A percentile compares a stretch with the other conserved stretches of the same genome.
phyloP scores from a whole-genome alignment of 2,113 vertebrate species.

The Entosphenus tridentatus region DNA sequence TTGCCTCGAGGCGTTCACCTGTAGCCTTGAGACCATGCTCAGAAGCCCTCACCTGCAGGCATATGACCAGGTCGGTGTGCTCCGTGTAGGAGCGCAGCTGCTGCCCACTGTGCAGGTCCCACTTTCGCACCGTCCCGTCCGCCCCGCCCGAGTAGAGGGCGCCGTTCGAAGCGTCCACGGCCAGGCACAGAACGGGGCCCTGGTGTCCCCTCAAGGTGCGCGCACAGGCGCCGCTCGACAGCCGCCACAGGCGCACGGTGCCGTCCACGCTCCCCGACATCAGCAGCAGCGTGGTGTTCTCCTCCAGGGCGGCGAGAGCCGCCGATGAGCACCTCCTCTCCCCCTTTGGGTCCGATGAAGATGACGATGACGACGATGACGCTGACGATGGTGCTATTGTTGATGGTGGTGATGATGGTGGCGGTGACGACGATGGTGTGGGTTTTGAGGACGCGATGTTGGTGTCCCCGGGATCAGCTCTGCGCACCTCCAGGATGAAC shows the following conservation, averaged over 20 bases:
- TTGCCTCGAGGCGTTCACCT: too few species aligned
- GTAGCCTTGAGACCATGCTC: too few species aligned
- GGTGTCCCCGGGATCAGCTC: too few species aligned
- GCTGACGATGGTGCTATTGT: conserved; percentile 7
- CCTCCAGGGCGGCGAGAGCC: conserved; percentile 9
- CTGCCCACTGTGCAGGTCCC: conserved; percentile 38
- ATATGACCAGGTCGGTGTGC: conserved; percentile 40
- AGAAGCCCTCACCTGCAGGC: conserved; percentile 30
- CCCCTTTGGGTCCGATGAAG: too few species aligned
- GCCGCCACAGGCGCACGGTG: conserved; percentile 41
- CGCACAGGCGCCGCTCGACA: conserved; percentile 30
- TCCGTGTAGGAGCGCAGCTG: conserved; percentile 33
- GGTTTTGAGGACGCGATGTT: too few species aligned
- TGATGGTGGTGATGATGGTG: too few species aligned
- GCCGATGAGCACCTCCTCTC: too few species aligned
- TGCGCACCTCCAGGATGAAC: conserved; percentile 16
- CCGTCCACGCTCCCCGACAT: conserved; percentile 41
- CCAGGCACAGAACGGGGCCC: conserved; percentile 34
- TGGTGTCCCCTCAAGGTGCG: conserved; percentile 39
- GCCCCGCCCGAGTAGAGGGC: conserved; percentile 40
- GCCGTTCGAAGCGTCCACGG: conserved; percentile 22
- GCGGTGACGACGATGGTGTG: too few species aligned
- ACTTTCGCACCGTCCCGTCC: conserved; percentile 32
- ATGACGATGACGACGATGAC: conserved; percentile 13
- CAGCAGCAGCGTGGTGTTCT: conserved; percentile 17